Evolutionary conservation across 2,888 invertebrate genomes (phyloP).

Genomic region (Macaria liturata): DNA sequence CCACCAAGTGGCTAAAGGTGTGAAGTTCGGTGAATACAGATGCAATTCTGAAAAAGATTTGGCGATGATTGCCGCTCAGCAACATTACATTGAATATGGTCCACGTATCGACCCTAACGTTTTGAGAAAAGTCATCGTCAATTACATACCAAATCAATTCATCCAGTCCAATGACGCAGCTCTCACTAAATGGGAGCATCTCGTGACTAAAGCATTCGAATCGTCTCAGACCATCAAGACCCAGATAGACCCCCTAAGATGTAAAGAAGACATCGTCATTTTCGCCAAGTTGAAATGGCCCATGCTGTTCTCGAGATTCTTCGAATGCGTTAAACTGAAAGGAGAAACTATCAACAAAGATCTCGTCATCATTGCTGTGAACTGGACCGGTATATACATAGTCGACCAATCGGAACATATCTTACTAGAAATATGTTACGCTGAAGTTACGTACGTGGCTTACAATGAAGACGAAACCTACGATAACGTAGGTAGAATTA

Average conservation of each 20-base stretch:
- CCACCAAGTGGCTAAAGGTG: slow-evolving; percentile 92
- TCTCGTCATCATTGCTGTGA: slow-evolving; percentile 95
- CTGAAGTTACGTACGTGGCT: slow-evolving; percentile 91
- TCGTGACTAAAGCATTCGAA: slow-evolving; percentile 88
- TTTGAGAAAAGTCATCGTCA: slow-evolving; percentile 87
- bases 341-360: slow-evolving; percentile 86
- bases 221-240: slow-evolving; percentile 88
- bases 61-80: slow-evolving; percentile 94
- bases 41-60: slow-evolving; percentile 92
- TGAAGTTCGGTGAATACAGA: slow-evolving; percentile 96
- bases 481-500: slow-evolving; percentile 85
- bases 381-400: slow-evolving; percentile 96
- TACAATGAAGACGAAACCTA: slow-evolving; percentile 78
- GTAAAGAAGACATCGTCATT: slow-evolving; percentile 95
- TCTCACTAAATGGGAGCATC: slow-evolving; percentile 87
- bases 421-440: slow-evolving; percentile 92
- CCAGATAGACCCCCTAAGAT: slow-evolving; percentile 85
- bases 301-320: slow-evolving; percentile 96
- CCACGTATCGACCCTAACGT: slow-evolving; percentile 86
- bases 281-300: slow-evolving; percentile 97
- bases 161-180: slow-evolving; percentile 85
- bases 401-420: slow-evolving; percentile 96
- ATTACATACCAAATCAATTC: slow-evolving; percentile 92
- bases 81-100: slow-evolving; percentile 94
- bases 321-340: slow-evolving; percentile 92